Evolutionary conservation across 2,797 vertebrate genomes (phyloP).

Genomic region (Propithecus deckenii): DNA sequence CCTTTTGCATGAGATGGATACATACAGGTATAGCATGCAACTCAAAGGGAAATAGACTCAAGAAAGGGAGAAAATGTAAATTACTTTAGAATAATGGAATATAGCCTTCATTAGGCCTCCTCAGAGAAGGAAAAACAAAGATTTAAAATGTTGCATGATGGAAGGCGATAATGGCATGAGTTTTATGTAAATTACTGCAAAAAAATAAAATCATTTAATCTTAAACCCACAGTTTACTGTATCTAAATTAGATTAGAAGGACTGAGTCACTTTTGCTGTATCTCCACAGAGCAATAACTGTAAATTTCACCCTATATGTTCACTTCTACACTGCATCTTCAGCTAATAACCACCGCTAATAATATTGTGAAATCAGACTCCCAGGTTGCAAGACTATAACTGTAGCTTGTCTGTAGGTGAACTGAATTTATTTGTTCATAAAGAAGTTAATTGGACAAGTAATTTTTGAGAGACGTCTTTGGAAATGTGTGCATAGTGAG

Average conservation of each 20-base stretch:
- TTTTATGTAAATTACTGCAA: slow-evolving; percentile 74
- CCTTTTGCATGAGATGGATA: not conserved
- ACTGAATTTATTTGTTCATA: slow-evolving; percentile 61
- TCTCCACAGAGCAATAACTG: slow-evolving; percentile 51
- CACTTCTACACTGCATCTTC: slow-evolving; percentile 52
- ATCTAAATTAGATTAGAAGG: slow-evolving; percentile 60
- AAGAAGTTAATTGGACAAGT: slow-evolving; percentile 61
- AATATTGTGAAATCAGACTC: slow-evolving; percentile 67
- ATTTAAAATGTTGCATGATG: slow-evolving; percentile 67
- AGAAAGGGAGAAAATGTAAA: slow-evolving; percentile 66
- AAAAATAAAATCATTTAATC: slow-evolving; percentile 72
- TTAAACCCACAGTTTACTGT: slow-evolving; percentile 45
- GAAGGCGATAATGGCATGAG: slow-evolving; percentile 66
- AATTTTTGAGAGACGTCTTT: slow-evolving; percentile 55
- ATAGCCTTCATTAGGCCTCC: slow-evolving; percentile 64
- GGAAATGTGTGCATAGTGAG: not conserved
- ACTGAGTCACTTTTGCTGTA: slow-evolving; percentile 42
- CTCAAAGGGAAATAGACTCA: slow-evolving; percentile 69
- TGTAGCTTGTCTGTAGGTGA: slow-evolving; percentile 55
- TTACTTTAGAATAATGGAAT: slow-evolving; percentile 66
- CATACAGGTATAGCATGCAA: not conserved
- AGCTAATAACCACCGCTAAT: slow-evolving; percentile 67
- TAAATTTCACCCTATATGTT: slow-evolving; percentile 67
- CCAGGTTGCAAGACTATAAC: slow-evolving; percentile 26
- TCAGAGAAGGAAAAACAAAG: slow-evolving; percentile 64